Base-by-base conservation (phyloP, 2,113 vertebrate genomes). In the Chionomys nivalis region DNA sequence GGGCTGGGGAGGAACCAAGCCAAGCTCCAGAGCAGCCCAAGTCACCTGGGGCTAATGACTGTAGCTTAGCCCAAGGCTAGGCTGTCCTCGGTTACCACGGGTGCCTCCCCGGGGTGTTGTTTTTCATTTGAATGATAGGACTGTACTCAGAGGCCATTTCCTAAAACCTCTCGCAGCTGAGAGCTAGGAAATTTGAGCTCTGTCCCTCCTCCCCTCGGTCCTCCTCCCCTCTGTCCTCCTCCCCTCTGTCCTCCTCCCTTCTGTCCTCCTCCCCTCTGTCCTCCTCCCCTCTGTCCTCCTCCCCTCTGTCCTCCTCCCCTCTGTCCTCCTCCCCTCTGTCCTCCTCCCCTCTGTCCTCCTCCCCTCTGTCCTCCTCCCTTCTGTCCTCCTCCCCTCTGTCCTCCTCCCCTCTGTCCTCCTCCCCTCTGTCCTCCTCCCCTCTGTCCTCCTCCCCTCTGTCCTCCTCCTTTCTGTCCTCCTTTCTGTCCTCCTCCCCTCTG, bases 101-200 rank as follows among this genome's bases (percentile, higher is more conserved):
- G 89, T 36, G 66, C 78, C 83, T 81, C 79, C 89, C 44, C 36
- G 2, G 47, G 76, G 91, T 95, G 66, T 96, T 36, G 33, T 3
- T 52, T 96, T 97, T 94, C 91, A 1, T 66, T 33, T 95, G 83
- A 81, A 63, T 23, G 81, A 63, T 39, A 47, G 68, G 47, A 68
- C 91, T 82, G 36, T 44, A 55, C 75, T 0, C 10, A 1, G 79
- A 7, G 58, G 87, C 75, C 26, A 70, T 86, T 92, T 94, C 94
- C 95, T 70, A 77, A 92, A 23, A 39, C 93, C 16, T 1, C 0
- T 12, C 78, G 77, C 2, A 2, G 65, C 63, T 52, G 72, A 42
- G 86, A 31, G 65, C 26, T 24, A 95, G 94, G 93, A 97, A 75
- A 91, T 61, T 73, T 75, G 93, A 95, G 66, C 94, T 28, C 91